Evolutionary conservation across 1,140 invertebrate species (phyloP).

Genomic region (Drosophila repleta): DNA sequence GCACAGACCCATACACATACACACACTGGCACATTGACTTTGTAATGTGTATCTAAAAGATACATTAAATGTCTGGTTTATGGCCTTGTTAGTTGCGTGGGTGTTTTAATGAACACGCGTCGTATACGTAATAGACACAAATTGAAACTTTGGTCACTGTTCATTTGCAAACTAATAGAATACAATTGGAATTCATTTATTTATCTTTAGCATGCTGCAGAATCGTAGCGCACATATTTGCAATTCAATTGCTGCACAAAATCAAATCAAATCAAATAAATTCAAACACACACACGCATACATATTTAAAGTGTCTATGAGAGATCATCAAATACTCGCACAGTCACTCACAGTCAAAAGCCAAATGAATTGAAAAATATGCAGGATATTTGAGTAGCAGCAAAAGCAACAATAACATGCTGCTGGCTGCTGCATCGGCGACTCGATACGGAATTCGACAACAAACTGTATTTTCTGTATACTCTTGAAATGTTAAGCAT

Average conservation of each 20-base stretch:
- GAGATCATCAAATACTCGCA: constrained; percentile 22
- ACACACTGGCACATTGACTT: too few species aligned
- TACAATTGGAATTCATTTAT: constrained; percentile 64
- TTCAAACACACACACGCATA: constrained; percentile 41
- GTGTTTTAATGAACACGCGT: constrained; percentile 39
- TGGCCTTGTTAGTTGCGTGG: constrained; percentile 13
- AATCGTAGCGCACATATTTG: constrained; percentile 73
- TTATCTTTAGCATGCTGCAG: constrained; percentile 53
- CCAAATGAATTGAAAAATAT: constrained; percentile 68
- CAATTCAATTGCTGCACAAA: constrained; percentile 71
- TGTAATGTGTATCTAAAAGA: constrained; percentile 15
- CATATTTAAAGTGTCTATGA: constrained; percentile 21
- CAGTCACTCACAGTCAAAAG: constrained; percentile 22
- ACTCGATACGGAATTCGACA: constrained; percentile 10
- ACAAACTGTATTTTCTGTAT: constrained; percentile 38
- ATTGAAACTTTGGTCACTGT: constrained; percentile 65
- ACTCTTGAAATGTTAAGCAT: constrained; percentile 37
- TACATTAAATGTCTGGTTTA: constrained; percentile 37
- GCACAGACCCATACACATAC: neutral
- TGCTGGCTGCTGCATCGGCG: constrained; percentile 3
- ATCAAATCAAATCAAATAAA: constrained; percentile 53
- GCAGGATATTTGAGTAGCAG: constrained; percentile 45
- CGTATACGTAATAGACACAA: constrained; percentile 57
- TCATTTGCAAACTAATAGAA: constrained; percentile 64
- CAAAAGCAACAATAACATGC: constrained; percentile 16